These are phyloP conservation scores for Stichodactyla helianthus DNA, from an alignment of 64 coral and sea anemone genomes.

Conservation along the genomic window DNA sequence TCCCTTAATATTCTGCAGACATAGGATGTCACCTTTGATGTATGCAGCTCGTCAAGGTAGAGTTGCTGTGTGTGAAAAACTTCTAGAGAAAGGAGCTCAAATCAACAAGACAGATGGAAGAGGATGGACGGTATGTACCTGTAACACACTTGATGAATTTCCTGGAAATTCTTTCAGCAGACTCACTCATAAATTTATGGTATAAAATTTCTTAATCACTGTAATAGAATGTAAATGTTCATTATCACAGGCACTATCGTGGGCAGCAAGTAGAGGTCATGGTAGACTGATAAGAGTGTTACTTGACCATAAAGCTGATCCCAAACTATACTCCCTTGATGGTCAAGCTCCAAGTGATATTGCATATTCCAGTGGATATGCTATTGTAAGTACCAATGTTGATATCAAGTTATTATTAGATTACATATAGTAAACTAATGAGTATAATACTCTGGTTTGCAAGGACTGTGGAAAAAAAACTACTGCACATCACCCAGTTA, in stretches of 20 bases:
- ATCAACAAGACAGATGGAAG: conserved; percentile 82
- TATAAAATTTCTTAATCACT: not conserved
- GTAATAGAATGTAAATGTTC: not conserved
- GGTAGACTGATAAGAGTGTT: conserved; percentile 80
- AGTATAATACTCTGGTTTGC: no score
- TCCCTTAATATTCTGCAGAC: conserved; percentile 19
- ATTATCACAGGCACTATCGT: conserved; percentile 60
- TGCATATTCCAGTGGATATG: conserved; percentile 75
- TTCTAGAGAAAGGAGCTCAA: conserved; percentile 67
- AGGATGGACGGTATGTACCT: conserved; percentile 79
- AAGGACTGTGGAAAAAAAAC: no score
- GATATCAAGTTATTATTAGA: not conserved
- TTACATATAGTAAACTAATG: no score
- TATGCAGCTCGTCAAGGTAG: conserved; percentile 86
- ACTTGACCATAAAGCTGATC: conserved; percentile 68
- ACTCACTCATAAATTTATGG: no score
- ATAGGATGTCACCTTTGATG: conserved; percentile 95
- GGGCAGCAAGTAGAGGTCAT: conserved; percentile 80
- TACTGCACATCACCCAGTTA: no score
- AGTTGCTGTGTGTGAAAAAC: conserved; percentile 59
- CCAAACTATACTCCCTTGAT: conserved; percentile 73
- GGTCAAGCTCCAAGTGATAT: conserved; percentile 89
- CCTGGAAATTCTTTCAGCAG: no score
- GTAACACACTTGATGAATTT: no score
- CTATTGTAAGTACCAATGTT: conserved; percentile 48